A percentile compares a stretch with the other conserved stretches of the same genome.
These are phyloP conservation scores for Sinocyclocheilus maitianheensis DNA, from an alignment of 2,113 vertebrate genomes.

Conservation along the genomic window DNA sequence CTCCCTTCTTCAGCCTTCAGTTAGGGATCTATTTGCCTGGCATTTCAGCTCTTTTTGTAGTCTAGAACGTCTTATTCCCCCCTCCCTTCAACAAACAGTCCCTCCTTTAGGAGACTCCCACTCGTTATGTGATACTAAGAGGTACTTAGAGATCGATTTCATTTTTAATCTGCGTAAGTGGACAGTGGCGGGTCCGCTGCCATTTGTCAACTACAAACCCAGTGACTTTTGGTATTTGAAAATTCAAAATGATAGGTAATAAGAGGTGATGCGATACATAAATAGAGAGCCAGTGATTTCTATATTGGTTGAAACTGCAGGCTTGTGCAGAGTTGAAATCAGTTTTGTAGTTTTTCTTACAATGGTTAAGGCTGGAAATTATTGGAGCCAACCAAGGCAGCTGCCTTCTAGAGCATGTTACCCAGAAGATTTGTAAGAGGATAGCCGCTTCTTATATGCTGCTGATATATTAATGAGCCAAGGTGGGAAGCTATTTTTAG, in stretches of 20 bases:
- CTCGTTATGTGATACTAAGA: conserved; percentile 70
- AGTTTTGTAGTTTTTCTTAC: background rate
- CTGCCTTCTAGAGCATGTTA: conserved; percentile 55
- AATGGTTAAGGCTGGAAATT: conserved; percentile 51
- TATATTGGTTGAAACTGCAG: background rate
- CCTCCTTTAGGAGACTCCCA: conserved; percentile 51
- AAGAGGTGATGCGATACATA: background rate
- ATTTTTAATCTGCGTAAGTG: conserved; percentile 78
- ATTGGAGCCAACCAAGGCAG: background rate
- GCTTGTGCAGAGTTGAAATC: background rate
- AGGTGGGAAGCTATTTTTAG: conserved; percentile 62
- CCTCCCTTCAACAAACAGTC: conserved; percentile 4
- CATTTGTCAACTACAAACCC: conserved; percentile 67
- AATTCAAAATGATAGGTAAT: background rate
- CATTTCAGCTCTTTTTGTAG: conserved; percentile 51
- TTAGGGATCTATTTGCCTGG: conserved; percentile 59
- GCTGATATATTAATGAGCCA: conserved; percentile 71
- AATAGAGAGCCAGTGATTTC: conserved; percentile 13
- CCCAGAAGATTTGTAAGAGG: conserved; percentile 71
- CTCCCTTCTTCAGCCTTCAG: conserved; percentile 60
- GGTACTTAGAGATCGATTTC: conserved; percentile 76
- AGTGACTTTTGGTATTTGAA: conserved; percentile 34
- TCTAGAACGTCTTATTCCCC: conserved; percentile 60
- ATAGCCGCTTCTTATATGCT: conserved; percentile 60
- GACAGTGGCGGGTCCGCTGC: conserved; percentile 61